Percentiles rank a stretch among this genome's conserved stretches.
Conservation (phyloP, 37 sponge, comb jelly and placozoan genomes). For the Ianthella basta region DNA sequence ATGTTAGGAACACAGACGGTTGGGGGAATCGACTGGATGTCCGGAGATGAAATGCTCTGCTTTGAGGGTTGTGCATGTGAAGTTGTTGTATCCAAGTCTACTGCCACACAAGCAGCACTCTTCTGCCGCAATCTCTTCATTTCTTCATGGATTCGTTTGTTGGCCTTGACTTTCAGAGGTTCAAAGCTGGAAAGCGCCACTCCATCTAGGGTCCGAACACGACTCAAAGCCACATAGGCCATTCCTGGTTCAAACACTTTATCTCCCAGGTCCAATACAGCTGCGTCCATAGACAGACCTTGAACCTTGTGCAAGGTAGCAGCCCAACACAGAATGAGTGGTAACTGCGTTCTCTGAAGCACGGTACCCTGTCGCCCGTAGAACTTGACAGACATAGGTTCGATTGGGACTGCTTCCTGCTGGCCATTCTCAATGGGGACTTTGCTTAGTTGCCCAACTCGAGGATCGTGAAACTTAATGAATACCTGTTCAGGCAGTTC, state of each 20-base stretch:
- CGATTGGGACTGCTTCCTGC: background rate
- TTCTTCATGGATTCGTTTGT: background rate
- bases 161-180: background rate
- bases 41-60: too few relatives aligned
- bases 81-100: too few relatives aligned
- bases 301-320: slow-evolving; percentile 9
- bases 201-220: slow-evolving; percentile 19
- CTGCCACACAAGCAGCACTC: too few relatives aligned
- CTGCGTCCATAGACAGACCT: background rate
- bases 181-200: background rate
- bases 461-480: background rate
- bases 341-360: slow-evolving; percentile 12
- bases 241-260: slow-evolving; percentile 24
- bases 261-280: background rate
- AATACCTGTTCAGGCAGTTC: background rate
- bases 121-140: too few relatives aligned
- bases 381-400: background rate
- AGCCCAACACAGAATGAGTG: slow-evolving; percentile 12
- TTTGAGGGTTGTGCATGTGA: too few relatives aligned
- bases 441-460: background rate
- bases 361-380: background rate
- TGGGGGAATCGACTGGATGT: too few relatives aligned
- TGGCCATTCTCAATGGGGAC: background rate
- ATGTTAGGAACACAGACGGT: too few relatives aligned
- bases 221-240: slow-evolving; percentile 24